These are phyloP conservation scores for Ptychadena robeensis DNA, from an alignment of 2,797 vertebrate species.

Conservation along the genomic window DNA sequence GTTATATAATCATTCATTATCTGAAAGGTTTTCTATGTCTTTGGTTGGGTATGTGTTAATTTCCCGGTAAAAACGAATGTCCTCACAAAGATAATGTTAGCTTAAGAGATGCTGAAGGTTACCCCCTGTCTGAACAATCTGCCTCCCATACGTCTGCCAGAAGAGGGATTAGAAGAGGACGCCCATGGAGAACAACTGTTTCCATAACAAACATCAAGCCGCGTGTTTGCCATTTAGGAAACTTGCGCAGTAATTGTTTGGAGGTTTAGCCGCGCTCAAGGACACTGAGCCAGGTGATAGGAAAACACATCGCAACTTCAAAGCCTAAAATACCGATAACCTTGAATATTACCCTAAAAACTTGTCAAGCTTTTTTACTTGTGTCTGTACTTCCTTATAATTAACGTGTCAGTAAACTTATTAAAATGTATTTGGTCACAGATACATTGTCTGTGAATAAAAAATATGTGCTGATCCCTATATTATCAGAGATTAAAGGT, in stretches of 20 bases:
- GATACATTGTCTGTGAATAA: too few species aligned
- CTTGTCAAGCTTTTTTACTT: too few species aligned
- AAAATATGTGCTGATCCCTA: too few species aligned
- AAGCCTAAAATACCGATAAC: background rate
- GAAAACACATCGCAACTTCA: background rate
- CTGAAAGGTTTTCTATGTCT: background rate
- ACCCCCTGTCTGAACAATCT: constrained; percentile 51
- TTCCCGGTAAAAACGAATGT: constrained; percentile 25
- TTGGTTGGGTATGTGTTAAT: constrained; percentile 28
- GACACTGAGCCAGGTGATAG: background rate
- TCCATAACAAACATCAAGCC: constrained; percentile 24
- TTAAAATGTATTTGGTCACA: too few species aligned
- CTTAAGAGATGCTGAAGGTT: constrained; percentile 37
- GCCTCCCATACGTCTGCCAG: constrained; percentile 44
- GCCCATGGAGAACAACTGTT: constrained; percentile 48
- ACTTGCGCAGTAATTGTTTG: background rate
- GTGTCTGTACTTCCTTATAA: too few species aligned
- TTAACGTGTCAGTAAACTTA: too few species aligned
- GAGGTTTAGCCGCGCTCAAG: background rate
- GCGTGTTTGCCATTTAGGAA: background rate
- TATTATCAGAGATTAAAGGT: too few species aligned
- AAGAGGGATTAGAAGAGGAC: constrained; percentile 45
- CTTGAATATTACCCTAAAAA: too few species aligned
- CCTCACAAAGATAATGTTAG: constrained; percentile 13
- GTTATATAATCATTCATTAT: background rate